Percentiles rank a stretch among this genome's conserved stretches.
These are phyloP conservation scores for Sciurus niger DNA, from an alignment of 2,113 vertebrate species.

Conservation along the genomic window DNA sequence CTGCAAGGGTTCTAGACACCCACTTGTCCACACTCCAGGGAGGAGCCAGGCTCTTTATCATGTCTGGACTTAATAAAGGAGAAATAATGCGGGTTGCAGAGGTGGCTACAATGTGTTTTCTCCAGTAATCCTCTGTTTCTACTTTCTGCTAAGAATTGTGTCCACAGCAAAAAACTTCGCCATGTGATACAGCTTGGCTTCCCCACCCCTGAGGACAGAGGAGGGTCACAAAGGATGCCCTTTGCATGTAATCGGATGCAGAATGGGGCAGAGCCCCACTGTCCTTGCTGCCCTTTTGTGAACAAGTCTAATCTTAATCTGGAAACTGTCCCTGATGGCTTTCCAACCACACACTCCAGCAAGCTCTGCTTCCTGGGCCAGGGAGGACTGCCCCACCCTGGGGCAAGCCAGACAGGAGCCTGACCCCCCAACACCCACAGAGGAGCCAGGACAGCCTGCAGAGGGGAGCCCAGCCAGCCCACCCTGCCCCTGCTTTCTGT, in stretches of 20 bases:
- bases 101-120: background rate
- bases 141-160: conserved; percentile 59
- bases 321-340: background rate
- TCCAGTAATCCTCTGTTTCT: conserved; percentile 36
- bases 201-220: background rate
- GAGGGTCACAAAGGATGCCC: background rate
- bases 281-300: rapidly evolving
- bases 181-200: background rate
- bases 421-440: too few relatives aligned
- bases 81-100: background rate
- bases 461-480: too few relatives aligned
- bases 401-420: too few relatives aligned
- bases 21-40: conserved; percentile 59
- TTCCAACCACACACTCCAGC: background rate
- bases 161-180: conserved; percentile 20
- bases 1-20: conserved; percentile 65
- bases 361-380: background rate
- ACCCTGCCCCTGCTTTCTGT: too few relatives aligned
- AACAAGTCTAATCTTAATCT: background rate
- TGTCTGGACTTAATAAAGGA: conserved; percentile 62
- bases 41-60: conserved; percentile 27
- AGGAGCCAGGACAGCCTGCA: too few relatives aligned
- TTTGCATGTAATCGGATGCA: background rate
- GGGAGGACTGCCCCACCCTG: background rate
- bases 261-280: rapidly evolving